Evolutionary conservation across 2,113 vertebrate species (phyloP).

Genomic region (Noturus placidus): DNA sequence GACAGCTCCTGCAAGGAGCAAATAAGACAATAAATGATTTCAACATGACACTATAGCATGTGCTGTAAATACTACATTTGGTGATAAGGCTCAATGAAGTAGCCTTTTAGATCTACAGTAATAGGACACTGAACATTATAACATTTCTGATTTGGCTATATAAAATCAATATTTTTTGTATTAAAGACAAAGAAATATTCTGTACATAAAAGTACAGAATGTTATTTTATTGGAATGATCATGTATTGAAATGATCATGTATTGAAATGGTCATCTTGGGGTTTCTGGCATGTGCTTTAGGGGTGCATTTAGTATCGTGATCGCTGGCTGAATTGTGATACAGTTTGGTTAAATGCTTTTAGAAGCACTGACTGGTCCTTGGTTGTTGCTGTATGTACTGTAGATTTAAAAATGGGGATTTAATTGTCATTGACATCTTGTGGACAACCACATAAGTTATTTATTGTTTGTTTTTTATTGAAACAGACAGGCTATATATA

Average conservation of each 20-base stretch:
- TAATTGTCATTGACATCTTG: neutral
- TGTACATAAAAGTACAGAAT: no score
- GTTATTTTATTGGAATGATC: no score
- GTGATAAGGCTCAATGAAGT: neutral
- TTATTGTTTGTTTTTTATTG: neutral
- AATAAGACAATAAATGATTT: neutral
- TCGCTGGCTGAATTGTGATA: no score
- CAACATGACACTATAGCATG: neutral
- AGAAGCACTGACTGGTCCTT: neutral
- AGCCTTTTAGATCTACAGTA: neutral
- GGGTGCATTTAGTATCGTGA: neutral
- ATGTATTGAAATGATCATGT: neutral
- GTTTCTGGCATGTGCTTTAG: neutral
- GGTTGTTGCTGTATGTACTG: neutral
- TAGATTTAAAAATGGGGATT: neutral
- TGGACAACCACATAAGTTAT: neutral
- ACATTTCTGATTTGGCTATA: no score
- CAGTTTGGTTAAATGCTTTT: neutral
- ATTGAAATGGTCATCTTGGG: neutral
- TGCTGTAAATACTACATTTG: neutral
- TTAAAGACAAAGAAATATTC: no score
- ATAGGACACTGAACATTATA: no score
- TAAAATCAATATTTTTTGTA: no score
- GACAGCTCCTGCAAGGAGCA: constrained; percentile 77
- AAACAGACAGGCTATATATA: neutral